phyloP scores from a whole-genome alignment of 2,888 invertebrate species.

The Luperina nickerlii region DNA sequence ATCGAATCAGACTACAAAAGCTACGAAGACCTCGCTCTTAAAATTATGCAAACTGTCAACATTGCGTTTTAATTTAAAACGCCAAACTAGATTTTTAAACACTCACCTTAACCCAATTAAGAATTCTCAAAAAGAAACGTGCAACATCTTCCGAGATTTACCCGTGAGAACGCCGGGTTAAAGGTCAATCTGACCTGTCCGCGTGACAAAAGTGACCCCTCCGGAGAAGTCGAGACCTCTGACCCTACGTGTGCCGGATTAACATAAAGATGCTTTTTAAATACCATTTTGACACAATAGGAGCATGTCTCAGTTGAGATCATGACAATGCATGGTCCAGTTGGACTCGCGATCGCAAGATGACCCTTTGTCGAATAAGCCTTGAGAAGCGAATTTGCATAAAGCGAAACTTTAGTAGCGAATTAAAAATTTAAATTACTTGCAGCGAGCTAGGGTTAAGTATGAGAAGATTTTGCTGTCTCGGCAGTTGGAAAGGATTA shows the following conservation, averaged over 20 bases:
- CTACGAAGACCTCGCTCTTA: conserved; percentile 4
- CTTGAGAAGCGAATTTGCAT: conserved; percentile 79
- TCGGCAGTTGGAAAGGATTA: conserved; percentile 63
- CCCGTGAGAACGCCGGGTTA: conserved; percentile 85
- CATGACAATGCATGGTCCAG: conserved; percentile 61
- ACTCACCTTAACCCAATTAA: conserved; percentile 67
- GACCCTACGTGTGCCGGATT: conserved; percentile 83
- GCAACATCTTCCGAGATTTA: conserved; percentile 67
- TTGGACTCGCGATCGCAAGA: conserved; percentile 47
- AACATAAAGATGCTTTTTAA: conserved; percentile 70
- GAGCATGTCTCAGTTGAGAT: conserved; percentile 49
- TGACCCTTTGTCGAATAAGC: conserved; percentile 57
- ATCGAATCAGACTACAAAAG: background rate
- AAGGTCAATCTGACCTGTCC: conserved; percentile 82
- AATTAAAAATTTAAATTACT: conserved; percentile 69
- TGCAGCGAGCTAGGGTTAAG: conserved; percentile 64
- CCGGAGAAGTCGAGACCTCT: conserved; percentile 84
- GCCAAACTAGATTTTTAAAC: conserved; percentile 62
- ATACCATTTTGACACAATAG: conserved; percentile 59
- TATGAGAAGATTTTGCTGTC: conserved; percentile 65
- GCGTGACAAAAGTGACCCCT: conserved; percentile 73
- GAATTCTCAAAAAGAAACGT: conserved; percentile 37
- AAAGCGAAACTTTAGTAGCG: conserved; percentile 77
- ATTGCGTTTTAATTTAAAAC: conserved; percentile 38
- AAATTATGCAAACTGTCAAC: conserved; percentile 56